Conservation (phyloP, 1,140 invertebrate species). For the Cydia pomonella region DNA sequence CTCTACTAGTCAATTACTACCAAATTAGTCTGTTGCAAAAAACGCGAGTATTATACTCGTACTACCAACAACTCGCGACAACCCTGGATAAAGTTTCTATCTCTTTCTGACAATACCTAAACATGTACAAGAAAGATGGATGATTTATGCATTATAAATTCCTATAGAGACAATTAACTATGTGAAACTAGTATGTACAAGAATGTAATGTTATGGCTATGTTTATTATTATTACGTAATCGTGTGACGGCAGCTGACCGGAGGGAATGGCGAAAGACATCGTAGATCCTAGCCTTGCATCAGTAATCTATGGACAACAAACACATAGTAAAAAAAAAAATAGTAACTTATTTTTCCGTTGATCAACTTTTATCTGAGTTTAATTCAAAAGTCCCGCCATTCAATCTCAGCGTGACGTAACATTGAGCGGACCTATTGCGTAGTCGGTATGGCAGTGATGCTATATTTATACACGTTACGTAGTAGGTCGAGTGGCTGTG, state of each 20-base stretch:
- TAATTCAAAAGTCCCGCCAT: slow-evolving; percentile 16
- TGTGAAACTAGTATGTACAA: slow-evolving; percentile 25
- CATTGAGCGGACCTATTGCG: slow-evolving; percentile 17
- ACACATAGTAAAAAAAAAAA: slow-evolving; percentile 34
- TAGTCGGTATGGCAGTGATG: not conserved
- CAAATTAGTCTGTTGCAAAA: not conserved
- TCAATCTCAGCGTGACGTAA: slow-evolving; percentile 2
- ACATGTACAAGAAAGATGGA: not conserved
- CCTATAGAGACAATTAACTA: not conserved
- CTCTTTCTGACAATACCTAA: not conserved
- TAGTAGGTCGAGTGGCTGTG: slow-evolving; percentile 41
- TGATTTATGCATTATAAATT: not conserved
- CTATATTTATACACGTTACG: slow-evolving; percentile 41
- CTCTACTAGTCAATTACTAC: not conserved
- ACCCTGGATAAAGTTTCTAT: not conserved
- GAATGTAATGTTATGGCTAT: slow-evolving; percentile 20
- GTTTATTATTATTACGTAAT: slow-evolving; percentile 51
- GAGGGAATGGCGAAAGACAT: slow-evolving; percentile 53
- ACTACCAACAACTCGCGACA: not conserved
- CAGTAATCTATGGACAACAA: slow-evolving; percentile 59
- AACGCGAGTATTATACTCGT: not conserved
- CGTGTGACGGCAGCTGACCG: slow-evolving; percentile 48
- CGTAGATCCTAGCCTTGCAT: slow-evolving; percentile 52
- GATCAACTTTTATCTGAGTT: not conserved
- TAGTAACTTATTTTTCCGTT: not conserved